phyloP scores from a whole-genome alignment of 2,888 invertebrate genomes.

The Cheilosia soror region DNA sequence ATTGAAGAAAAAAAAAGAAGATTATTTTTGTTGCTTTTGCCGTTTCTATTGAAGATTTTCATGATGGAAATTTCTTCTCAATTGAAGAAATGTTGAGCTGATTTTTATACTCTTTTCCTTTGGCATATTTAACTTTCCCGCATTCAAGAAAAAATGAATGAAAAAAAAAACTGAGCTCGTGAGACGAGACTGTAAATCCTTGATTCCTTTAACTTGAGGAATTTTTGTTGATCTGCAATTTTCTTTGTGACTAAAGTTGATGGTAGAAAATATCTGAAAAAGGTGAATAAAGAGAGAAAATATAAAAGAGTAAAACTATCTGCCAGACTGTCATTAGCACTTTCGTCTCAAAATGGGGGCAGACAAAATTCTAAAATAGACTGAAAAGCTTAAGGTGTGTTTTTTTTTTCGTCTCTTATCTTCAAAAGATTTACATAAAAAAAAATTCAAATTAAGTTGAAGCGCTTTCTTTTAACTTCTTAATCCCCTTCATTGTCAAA shows the following conservation, averaged over 20 bases:
- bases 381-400: neutral
- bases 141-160: constrained; percentile 7
- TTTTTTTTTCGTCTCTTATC: neutral
- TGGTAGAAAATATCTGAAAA: neutral
- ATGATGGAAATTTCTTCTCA: constrained; percentile 38
- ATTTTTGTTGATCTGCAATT: constrained; percentile 57
- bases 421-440: neutral
- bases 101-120: constrained; percentile 36
- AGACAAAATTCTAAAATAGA: constrained; percentile 6
- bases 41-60: constrained; percentile 43
- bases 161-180: constrained; percentile 2
- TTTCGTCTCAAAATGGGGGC: constrained; percentile 20
- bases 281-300: neutral
- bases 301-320: constrained; percentile 34
- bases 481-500: neutral
- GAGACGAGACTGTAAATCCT: constrained; percentile 31
- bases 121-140: constrained; percentile 28
- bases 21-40: constrained; percentile 30
- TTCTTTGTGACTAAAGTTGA: constrained; percentile 33
- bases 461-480: constrained; percentile 12
- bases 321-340: constrained; percentile 63
- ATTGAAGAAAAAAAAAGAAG: neutral
- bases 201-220: constrained; percentile 41
- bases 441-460: constrained; percentile 25
- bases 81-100: constrained; percentile 43